These are phyloP conservation scores for Aphrocallistes beatrix DNA, from an alignment of 37 sponge, comb jelly and placozoan species.

Conservation along the genomic window DNA sequence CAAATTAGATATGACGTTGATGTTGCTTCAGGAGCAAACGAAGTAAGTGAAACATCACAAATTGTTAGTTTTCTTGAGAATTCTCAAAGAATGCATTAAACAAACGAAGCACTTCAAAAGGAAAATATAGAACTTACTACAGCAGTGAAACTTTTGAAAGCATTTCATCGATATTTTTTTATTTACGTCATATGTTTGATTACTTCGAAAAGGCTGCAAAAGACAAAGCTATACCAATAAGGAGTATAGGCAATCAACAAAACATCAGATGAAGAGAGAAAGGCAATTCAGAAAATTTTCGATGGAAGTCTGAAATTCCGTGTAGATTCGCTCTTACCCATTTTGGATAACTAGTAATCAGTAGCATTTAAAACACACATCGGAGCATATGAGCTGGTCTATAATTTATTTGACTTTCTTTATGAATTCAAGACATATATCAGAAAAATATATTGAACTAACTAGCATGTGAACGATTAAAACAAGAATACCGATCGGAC, in stretches of 20 bases:
- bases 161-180: not conserved
- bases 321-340: not conserved
- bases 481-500: conserved; percentile 16
- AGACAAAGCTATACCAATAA: not conserved
- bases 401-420: not conserved
- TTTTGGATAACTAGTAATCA: not conserved
- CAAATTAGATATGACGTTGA: not conserved
- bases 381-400: not conserved
- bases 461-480: conserved; percentile 9
- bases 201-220: not conserved
- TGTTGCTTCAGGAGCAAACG: not conserved
- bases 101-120: not conserved
- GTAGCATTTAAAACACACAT: not conserved
- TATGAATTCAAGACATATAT: conserved; percentile 18
- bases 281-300: not conserved
- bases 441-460: conserved; percentile 4
- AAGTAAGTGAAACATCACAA: not conserved
- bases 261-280: not conserved
- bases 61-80: not conserved
- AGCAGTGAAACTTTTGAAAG: not conserved
- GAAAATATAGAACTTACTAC: not conserved
- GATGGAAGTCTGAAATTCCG: not conserved
- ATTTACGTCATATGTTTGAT: not conserved
- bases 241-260: not conserved
- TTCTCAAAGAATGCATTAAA: not conserved